Conservation (phyloP, 2,113 vertebrate species). For the Engraulis encrasicolus region DNA sequence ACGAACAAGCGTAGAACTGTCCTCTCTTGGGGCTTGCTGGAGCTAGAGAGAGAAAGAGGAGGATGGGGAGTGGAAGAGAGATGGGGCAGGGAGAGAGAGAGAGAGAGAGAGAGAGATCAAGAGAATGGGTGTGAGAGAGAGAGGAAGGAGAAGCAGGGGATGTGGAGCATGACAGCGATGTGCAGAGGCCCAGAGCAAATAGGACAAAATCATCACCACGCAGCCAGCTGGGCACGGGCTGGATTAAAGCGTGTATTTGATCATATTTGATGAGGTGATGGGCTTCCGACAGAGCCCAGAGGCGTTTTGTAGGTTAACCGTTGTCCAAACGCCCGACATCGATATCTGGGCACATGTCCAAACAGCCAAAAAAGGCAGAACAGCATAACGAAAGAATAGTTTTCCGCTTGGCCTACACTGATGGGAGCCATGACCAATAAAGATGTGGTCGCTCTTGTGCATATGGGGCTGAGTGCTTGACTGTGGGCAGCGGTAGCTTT, state of each 20-base stretch:
- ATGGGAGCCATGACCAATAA: not conserved
- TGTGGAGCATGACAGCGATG: constrained; percentile 1
- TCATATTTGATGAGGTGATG: constrained; percentile 2
- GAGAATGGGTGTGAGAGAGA: too few relatives aligned
- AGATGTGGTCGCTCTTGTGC: not conserved
- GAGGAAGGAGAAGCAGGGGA: not conserved
- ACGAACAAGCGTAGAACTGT: not conserved
- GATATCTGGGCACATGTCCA: not conserved
- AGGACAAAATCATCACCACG: not conserved
- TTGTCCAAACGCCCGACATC: not conserved
- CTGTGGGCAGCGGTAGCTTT: not conserved
- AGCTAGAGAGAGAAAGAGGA: not conserved
- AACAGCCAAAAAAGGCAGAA: not conserved
- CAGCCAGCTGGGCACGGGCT: not conserved
- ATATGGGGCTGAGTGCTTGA: not conserved
- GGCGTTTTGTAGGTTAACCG: not conserved
- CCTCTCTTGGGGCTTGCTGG: not conserved
- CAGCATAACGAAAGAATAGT: not conserved
- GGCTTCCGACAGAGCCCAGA: not conserved
- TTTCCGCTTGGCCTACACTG: not conserved
- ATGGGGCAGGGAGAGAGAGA: too few relatives aligned
- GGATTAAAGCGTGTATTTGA: not conserved
- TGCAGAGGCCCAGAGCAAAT: not conserved
- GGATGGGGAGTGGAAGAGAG: too few relatives aligned
- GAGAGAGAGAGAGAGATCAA: too few relatives aligned